A percentile compares a stretch with the other conserved stretches of the same genome.
phyloP scores from a whole-genome alignment of 2,888 invertebrate genomes.

The Strigamia crassipes region DNA sequence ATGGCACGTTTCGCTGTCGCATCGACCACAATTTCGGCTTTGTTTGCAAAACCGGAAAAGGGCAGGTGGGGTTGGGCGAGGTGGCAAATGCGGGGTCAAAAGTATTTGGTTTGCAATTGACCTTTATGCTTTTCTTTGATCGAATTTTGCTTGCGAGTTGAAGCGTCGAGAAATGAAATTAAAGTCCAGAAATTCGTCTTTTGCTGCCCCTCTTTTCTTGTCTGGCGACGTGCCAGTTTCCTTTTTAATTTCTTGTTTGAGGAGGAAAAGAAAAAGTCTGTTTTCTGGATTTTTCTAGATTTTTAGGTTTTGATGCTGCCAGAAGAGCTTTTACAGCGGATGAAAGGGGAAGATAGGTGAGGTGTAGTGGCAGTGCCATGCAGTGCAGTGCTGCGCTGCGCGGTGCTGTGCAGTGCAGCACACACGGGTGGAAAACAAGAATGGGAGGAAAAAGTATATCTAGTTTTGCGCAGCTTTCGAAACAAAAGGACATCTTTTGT shows the following conservation, averaged over 20 bases:
- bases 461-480: neutral
- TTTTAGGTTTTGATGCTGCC: neutral
- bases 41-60: slow-evolving; percentile 2
- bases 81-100: neutral
- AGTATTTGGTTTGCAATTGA: slow-evolving; percentile 6
- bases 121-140: slow-evolving; percentile 15
- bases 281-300: neutral
- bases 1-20: neutral
- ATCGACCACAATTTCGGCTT: neutral
- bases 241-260: neutral
- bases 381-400: no score
- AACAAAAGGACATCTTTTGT: slow-evolving; percentile 20
- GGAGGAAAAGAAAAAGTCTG: neutral
- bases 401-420: neutral
- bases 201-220: slow-evolving; percentile 1
- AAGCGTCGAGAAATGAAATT: neutral
- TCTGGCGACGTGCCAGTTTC: neutral
- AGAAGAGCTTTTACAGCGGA: neutral
- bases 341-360: neutral
- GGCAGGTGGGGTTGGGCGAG: neutral
- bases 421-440: neutral
- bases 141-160: neutral
- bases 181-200: slow-evolving; percentile 13
- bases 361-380: neutral
- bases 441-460: neutral